phyloP scores from a whole-genome alignment of 2,113 vertebrate genomes.

The Eubucco bourcierii region DNA sequence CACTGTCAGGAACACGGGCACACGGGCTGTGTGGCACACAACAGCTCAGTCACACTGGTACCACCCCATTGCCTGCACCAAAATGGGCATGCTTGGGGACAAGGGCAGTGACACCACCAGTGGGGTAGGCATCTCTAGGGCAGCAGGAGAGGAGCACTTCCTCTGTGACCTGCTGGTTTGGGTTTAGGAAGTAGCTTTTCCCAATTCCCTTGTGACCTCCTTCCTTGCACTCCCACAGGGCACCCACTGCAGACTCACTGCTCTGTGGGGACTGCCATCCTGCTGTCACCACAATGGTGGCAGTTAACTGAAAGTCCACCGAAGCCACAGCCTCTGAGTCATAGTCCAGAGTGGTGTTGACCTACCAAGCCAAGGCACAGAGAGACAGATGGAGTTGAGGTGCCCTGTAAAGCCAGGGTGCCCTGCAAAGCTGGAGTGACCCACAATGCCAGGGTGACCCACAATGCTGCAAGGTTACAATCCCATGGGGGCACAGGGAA shows the following conservation, averaged over 20 bases:
- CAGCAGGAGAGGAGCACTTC: not conserved
- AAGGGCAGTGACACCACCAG: not conserved
- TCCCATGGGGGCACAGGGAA: not conserved
- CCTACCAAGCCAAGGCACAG: not conserved
- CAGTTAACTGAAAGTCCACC: constrained; percentile 56
- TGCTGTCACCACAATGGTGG: constrained; percentile 70
- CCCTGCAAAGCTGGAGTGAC: not conserved
- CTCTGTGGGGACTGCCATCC: constrained; percentile 45
- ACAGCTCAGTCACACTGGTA: rapidly evolving
- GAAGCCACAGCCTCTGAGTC: constrained; percentile 26
- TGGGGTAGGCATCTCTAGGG: not conserved
- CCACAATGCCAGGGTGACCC: not conserved
- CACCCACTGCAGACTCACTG: constrained; percentile 57
- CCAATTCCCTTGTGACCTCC: not conserved
- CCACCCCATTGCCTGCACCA: rapidly evolving
- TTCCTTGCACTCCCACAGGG: not conserved
- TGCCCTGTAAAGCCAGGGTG: not conserved
- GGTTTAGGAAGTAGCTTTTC: not conserved
- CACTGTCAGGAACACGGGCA: constrained; percentile 76
- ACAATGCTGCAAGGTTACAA: not conserved
- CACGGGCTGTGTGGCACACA: constrained; percentile 44
- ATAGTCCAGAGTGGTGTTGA: constrained; percentile 63
- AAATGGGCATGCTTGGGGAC: not conserved
- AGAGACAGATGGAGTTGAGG: not conserved
- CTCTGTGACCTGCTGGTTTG: not conserved